These are phyloP conservation scores for Drosophila paramelanica DNA, from an alignment of 2,888 invertebrate genomes.

Conservation along the genomic window DNA sequence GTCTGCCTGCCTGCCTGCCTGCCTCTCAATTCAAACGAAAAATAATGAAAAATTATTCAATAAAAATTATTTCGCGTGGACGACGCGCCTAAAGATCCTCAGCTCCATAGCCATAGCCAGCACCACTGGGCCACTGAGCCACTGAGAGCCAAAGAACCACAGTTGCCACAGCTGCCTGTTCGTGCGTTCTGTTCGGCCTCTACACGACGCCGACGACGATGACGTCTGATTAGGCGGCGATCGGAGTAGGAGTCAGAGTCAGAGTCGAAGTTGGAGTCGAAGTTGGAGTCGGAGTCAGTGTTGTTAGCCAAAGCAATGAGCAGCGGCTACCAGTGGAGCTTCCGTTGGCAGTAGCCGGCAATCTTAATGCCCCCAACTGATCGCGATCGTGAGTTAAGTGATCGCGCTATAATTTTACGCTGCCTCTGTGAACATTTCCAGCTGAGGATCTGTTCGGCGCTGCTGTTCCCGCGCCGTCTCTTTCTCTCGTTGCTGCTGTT, in stretches of 20 bases:
- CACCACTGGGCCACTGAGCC: slow-evolving; percentile 5
- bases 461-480: background rate
- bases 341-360: slow-evolving; percentile 79
- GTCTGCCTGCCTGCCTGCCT: slow-evolving; percentile 23
- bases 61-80: slow-evolving; percentile 82
- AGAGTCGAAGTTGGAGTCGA: background rate
- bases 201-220: slow-evolving; percentile 23
- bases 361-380: slow-evolving; percentile 83
- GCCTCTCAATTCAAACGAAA: slow-evolving; percentile 78
- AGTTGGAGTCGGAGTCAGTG: slow-evolving; percentile 6
- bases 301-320: slow-evolving; percentile 31
- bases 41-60: slow-evolving; percentile 85
- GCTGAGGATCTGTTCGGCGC: slow-evolving; percentile 1
- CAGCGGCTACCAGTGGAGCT: slow-evolving; percentile 61
- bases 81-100: slow-evolving; percentile 53
- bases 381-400: slow-evolving; percentile 85
- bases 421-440: slow-evolving; percentile 51
- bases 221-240: slow-evolving; percentile 58
- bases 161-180: slow-evolving; percentile 35
- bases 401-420: slow-evolving; percentile 85
- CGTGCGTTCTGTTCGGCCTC: slow-evolving; percentile 60
- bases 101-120: slow-evolving; percentile 8
- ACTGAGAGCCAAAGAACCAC: background rate
- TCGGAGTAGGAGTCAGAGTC: slow-evolving; percentile 11
- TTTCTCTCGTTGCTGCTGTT: slow-evolving; percentile 52